A percentile compares a stretch with the other conserved stretches of the same genome.
Conservation (phyloP, 2,113 vertebrate species). For the Mobula birostris region DNA sequence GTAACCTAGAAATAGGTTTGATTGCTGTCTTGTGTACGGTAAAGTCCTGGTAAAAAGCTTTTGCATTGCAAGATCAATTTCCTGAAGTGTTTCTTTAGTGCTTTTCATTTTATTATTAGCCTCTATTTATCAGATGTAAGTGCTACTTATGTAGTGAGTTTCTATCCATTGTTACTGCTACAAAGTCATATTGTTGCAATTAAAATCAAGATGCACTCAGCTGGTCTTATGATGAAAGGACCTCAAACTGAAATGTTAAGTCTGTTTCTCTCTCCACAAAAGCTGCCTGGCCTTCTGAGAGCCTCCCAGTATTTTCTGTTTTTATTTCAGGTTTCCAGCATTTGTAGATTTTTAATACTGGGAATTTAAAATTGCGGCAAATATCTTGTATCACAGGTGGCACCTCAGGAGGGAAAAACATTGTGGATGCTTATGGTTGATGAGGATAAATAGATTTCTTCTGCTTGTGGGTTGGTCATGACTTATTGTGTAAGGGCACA, state of each 20-base stretch:
- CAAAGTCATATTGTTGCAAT: not conserved
- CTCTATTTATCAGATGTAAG: not conserved
- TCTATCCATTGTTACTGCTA: not conserved
- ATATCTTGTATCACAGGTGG: not conserved
- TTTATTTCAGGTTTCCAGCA: too few species aligned
- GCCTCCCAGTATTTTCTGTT: too few species aligned
- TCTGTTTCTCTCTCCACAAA: too few species aligned
- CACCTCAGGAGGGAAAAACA: not conserved
- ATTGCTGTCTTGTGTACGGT: not conserved
- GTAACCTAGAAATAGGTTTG: not conserved
- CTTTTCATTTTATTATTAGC: not conserved
- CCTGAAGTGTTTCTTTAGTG: not conserved
- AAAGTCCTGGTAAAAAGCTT: not conserved
- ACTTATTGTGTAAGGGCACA: too few species aligned
- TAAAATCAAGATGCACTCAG: too few species aligned
- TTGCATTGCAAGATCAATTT: not conserved
- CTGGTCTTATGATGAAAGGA: too few species aligned
- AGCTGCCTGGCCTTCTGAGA: too few species aligned
- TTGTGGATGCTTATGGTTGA: not conserved
- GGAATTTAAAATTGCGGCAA: not conserved
- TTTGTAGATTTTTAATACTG: not conserved
- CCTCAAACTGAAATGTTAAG: too few species aligned
- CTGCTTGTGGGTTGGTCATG: too few species aligned
- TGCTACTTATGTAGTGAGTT: not conserved
- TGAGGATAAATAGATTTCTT: not conserved